These are phyloP conservation scores for Clavelina lepadiformis DNA, from an alignment of 23 tunicate species.

Conservation along the genomic window DNA sequence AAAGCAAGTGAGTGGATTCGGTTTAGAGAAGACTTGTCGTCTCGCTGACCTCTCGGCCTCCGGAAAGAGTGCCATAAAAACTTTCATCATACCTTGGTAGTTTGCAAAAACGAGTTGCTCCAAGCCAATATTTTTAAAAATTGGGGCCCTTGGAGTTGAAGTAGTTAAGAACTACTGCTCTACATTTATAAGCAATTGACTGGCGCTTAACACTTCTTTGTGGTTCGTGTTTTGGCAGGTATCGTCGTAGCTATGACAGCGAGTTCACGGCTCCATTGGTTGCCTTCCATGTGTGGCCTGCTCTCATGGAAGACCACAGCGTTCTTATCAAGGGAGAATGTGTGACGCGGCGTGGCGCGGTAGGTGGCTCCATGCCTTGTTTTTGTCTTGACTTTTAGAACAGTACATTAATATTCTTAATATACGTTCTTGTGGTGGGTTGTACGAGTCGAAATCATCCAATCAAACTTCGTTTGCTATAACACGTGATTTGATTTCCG, in stretches of 20 bases:
- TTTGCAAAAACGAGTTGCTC: background rate
- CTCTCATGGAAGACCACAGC: slow-evolving; percentile 80
- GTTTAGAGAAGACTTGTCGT: background rate
- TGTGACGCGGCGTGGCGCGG: slow-evolving; percentile 93
- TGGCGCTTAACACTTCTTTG: background rate
- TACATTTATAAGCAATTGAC: background rate
- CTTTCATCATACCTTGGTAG: too few species aligned
- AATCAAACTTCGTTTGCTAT: too few species aligned
- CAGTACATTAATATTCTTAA: too few species aligned
- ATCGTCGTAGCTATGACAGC: slow-evolving; percentile 95
- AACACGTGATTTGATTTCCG: background rate
- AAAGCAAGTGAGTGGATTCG: slow-evolving; percentile 28
- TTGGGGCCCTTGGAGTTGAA: background rate
- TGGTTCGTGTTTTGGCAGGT: slow-evolving; percentile 35
- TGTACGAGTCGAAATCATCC: too few species aligned
- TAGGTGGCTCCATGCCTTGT: slow-evolving; percentile 55
- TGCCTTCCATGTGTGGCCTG: slow-evolving; percentile 97
- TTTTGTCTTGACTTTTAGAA: too few species aligned
- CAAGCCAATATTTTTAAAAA: background rate
- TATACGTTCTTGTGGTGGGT: too few species aligned
- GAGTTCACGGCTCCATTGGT: slow-evolving; percentile 98
- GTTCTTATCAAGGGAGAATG: slow-evolving; percentile 96
- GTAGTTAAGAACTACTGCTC: background rate
- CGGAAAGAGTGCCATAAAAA: too few species aligned
- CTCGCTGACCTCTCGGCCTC: too few species aligned